These are phyloP conservation scores for Olivierus martensii DNA, from an alignment of 1,140 invertebrate species.

Conservation along the genomic window DNA sequence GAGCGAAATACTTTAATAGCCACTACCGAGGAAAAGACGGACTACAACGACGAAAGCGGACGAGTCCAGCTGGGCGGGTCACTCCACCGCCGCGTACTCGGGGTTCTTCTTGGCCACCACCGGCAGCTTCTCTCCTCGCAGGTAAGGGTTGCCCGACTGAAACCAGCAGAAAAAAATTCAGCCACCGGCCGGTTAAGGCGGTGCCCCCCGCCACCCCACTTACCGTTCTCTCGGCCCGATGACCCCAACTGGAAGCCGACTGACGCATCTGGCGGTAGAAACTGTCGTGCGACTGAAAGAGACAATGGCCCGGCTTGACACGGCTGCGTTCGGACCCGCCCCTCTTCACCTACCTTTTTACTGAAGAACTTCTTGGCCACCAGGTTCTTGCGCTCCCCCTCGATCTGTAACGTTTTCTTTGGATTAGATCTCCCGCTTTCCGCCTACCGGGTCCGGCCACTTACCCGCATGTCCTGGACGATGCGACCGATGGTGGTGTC, in stretches of 20 bases:
- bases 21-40: too few species aligned
- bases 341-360: slow-evolving; percentile 36
- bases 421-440: too few species aligned
- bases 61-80: too few species aligned
- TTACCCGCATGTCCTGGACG: slow-evolving; percentile 21
- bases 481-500: slow-evolving; percentile 25
- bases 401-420: slow-evolving; percentile 21
- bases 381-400: slow-evolving; percentile 46
- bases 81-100: slow-evolving; percentile 64
- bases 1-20: too few species aligned
- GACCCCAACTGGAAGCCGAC: too few species aligned
- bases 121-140: slow-evolving; percentile 29
- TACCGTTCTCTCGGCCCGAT: too few species aligned
- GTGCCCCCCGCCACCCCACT: too few species aligned
- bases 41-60: too few species aligned
- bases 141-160: slow-evolving; percentile 25
- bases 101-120: slow-evolving; percentile 33
- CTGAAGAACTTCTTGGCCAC: slow-evolving; percentile 65
- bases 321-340: background rate
- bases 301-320: too few species aligned
- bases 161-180: background rate
- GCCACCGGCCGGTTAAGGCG: too few species aligned
- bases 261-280: background rate
- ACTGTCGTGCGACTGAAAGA: background rate
- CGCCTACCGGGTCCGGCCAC: too few species aligned